A percentile compares a stretch with the other conserved stretches of the same genome.
phyloP scores from a whole-genome alignment of 2,888 invertebrate species.

The Rhaphigaster nebulosa region DNA sequence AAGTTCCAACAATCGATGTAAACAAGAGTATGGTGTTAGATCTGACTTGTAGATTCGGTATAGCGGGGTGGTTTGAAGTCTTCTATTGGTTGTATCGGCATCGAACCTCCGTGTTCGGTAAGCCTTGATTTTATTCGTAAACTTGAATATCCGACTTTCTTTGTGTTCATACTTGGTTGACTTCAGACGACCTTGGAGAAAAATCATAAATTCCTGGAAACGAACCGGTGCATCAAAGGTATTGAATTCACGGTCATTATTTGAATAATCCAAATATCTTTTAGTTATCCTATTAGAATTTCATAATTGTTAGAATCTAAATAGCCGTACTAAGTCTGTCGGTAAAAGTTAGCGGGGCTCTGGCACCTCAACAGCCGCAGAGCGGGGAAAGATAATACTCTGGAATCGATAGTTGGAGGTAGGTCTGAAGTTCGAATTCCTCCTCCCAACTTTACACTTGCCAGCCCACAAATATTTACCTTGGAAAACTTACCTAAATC shows the following conservation, averaged over 20 bases:
- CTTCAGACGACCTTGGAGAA: too few relatives aligned
- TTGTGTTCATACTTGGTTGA: too few relatives aligned
- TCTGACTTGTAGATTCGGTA: too few relatives aligned
- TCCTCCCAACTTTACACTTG: slow-evolving; percentile 17
- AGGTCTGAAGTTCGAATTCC: slow-evolving; percentile 44
- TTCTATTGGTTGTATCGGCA: too few relatives aligned
- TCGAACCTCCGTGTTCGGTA: too few relatives aligned
- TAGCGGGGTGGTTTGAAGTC: too few relatives aligned
- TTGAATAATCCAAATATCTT: neutral
- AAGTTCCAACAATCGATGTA: too few relatives aligned
- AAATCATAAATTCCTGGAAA: neutral
- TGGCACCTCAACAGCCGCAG: slow-evolving; percentile 41
- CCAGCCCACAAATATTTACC: slow-evolving; percentile 41
- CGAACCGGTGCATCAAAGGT: neutral
- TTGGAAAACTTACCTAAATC: slow-evolving; percentile 40
- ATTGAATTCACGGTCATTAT: neutral
- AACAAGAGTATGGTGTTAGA: too few relatives aligned
- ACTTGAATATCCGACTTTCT: too few relatives aligned
- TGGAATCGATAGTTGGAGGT: slow-evolving; percentile 19
- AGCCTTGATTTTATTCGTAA: too few relatives aligned
- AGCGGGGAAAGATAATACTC: slow-evolving; percentile 19
- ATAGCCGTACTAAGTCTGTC: neutral
- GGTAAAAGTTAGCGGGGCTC: neutral
- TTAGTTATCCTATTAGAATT: neutral
- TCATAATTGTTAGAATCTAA: neutral